phyloP scores from a whole-genome alignment of 2,888 invertebrate species.

The Melolontha melolontha region DNA sequence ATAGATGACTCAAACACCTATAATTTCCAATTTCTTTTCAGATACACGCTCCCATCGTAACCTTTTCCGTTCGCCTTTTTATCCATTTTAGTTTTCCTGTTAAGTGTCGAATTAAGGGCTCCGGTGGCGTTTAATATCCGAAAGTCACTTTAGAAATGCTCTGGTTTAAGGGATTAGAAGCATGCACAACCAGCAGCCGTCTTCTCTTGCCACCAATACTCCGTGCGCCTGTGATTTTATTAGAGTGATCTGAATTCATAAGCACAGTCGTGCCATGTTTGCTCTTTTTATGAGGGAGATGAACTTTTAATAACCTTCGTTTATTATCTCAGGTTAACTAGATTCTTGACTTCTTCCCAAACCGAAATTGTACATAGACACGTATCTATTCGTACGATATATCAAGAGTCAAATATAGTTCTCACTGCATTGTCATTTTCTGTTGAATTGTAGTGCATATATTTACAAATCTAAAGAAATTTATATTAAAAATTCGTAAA shows the following conservation, averaged over 20 bases:
- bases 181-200: constrained; percentile 27
- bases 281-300: constrained; percentile 13
- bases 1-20: constrained; percentile 40
- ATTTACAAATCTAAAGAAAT: too few species aligned
- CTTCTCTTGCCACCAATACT: constrained; percentile 16
- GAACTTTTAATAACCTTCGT: constrained; percentile 14
- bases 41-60: constrained; percentile 62
- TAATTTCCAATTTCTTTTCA: constrained; percentile 65
- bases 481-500: too few species aligned
- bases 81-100: constrained; percentile 47
- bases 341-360: too few species aligned
- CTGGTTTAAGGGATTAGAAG: constrained; percentile 37
- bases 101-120: constrained; percentile 60
- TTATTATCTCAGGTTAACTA: constrained; percentile 10
- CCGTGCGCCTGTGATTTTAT: constrained; percentile 12
- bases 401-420: too few species aligned
- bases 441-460: too few species aligned
- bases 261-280: constrained; percentile 54
- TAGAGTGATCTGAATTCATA: constrained; percentile 64
- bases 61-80: constrained; percentile 53
- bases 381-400: too few species aligned
- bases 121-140: constrained; percentile 47
- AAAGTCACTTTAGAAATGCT: constrained; percentile 34
- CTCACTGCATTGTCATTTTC: too few species aligned
- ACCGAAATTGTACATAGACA: too few species aligned